Percentiles rank a stretch among this genome's conserved stretches.
Evolutionary conservation across 2,113 vertebrate genomes (phyloP).

Genomic region (Todiramphus chloris): DNA sequence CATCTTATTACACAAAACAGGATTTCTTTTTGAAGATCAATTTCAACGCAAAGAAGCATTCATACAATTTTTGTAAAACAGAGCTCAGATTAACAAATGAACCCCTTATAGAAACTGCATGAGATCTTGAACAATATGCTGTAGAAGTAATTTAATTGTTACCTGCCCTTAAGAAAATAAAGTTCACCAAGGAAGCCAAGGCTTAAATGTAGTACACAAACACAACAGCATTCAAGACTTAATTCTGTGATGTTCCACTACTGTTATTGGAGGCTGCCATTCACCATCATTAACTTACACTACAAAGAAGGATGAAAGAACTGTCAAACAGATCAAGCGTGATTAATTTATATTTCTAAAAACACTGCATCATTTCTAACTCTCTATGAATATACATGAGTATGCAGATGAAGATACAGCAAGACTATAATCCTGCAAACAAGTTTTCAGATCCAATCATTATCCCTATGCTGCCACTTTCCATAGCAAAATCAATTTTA

Average conservation of each 20-base stretch:
- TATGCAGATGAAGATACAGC: background rate
- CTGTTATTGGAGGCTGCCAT: background rate
- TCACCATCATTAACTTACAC: background rate
- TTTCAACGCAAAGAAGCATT: constrained; percentile 69
- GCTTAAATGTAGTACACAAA: background rate
- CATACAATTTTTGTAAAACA: constrained; percentile 67
- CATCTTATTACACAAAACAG: constrained; percentile 74
- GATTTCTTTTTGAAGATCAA: constrained; percentile 71
- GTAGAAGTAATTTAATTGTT: background rate
- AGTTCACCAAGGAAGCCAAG: constrained; percentile 7
- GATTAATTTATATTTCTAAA: constrained; percentile 20
- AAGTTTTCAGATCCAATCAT: background rate
- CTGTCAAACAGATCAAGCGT: constrained; percentile 16
- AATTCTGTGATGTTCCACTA: background rate
- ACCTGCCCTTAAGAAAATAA: constrained; percentile 14
- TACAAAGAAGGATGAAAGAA: background rate
- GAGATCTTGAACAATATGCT: background rate
- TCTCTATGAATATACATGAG: background rate
- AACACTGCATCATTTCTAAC: background rate
- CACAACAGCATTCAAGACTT: background rate
- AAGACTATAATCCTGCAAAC: background rate
- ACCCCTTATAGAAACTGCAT: background rate
- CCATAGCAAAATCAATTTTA: background rate
- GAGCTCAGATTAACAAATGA: constrained; percentile 55
- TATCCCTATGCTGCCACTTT: background rate